Evolutionary conservation across 2,797 vertebrate species (phyloP), one percentile per base, ranked within the genome.

Genomic region (Macroramphosus scolopax): DNA sequence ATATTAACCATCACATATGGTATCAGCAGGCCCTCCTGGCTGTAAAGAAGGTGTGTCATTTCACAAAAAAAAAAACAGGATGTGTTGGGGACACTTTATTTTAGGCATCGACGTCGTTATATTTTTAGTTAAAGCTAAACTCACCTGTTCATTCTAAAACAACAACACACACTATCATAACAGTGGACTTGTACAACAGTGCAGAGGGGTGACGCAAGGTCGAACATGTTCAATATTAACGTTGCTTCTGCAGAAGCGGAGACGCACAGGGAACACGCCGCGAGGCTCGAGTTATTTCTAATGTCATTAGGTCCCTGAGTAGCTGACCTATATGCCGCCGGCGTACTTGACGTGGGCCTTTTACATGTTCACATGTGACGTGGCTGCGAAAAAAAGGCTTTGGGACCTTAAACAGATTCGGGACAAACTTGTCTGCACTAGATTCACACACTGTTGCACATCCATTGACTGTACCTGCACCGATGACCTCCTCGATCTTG

Each of bases 401-500:
- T 37, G 22, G 4, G 38, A 79, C 67, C 68, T 74, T 62, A 40
- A 56, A 37, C 31, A 52, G 12, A 57, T 54, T 41, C 16, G n/a
- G n/a, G n/a, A n/a, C n/a, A n/a, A n/a, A n/a, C n/a, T n/a, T n/a
- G n/a, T n/a, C n/a, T n/a, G n/a, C n/a, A n/a, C n/a, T n/a, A n/a
- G n/a, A n/a, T n/a, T n/a, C n/a, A n/a, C 11, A 42, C 6, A 25
- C 16, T 17, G 0, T 6, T 5, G 5, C 17, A 6, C n/a, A 32
- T 12, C 0, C 47, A 20, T 16, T 8, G 1, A 30, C 37, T 46
- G 12, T 89, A 99, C 97, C 97, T 93, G 97, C 97, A 68, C 97
- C 97, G 17, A 99, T 99, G 86, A 99, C 97, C 80, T 99, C 96
- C 81, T 99, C 97, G 16, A 99, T 99, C 89, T 99, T 99, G 82